Base-by-base conservation (phyloP, 2,888 invertebrate species). In the Nineta flava region DNA sequence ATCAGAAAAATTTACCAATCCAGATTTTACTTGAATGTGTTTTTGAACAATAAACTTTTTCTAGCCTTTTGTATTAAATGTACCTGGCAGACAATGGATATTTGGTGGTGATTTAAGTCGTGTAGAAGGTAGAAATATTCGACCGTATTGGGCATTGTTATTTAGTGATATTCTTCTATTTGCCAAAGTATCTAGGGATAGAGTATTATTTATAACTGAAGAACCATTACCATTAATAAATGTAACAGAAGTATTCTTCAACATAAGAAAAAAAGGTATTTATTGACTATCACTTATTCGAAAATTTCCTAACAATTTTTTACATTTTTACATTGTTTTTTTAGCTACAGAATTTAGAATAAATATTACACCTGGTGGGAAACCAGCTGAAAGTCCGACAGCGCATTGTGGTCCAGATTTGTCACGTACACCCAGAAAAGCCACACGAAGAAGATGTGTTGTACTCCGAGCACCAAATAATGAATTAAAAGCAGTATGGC, bases 401-500 rank as follows among this genome's bases (percentile, higher is more conserved):
- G 82, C 81, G 1, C 82, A 83, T 43, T 84, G 84, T 62, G 79
- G 83, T 0, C 83, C 83, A 0, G 77, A 77, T 58, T 61, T 77
- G 35, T 68, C 71, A 1, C 65, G 75, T 51, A 76, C 76, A 2
- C 77, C 83, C 0, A 77, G 77, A 26, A 81, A 81, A 44, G 71
- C 69, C 48, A 74, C 79, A 0, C 71, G 81, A 48, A 75, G 81
- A 57, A 74, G 83, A 57, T 81, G 84, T 16, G 68, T 90, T 12
- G 77, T 84, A 2, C 66, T 91, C 12, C 71, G 88, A 47, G 87
- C 90, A 2, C 88, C 90, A 1, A 87, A 83, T 1, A 74, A 83
- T 51, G 90, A 90, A 63, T 67, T 88, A 38, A 91, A 91, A 63
- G 88, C 90, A 35, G 87, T 90, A 9, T 91, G 90, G 90, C 88